phyloP scores from a whole-genome alignment of 2,888 invertebrate species.

The Drosophila fulvimacula region DNA sequence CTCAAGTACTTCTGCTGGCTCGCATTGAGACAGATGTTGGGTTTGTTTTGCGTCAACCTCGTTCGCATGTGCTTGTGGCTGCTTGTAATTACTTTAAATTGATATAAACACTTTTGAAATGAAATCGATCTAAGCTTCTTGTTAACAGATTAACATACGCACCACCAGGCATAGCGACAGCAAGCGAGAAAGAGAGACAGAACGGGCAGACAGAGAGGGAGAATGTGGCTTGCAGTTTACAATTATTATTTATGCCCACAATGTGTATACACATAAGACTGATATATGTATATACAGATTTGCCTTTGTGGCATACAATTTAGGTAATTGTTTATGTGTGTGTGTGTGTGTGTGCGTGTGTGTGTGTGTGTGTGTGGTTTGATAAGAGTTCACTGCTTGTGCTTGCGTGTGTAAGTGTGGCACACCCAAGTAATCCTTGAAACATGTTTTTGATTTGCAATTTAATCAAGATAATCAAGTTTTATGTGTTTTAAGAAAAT shows the following conservation, averaged over 20 bases:
- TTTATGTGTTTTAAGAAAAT: conserved; percentile 80
- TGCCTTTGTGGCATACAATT: conserved; percentile 42
- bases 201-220: neutral
- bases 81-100: conserved; percentile 80
- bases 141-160: conserved; percentile 78
- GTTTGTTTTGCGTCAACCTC: conserved; percentile 50
- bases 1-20: conserved; percentile 21
- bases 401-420: conserved; percentile 24
- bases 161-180: conserved; percentile 17
- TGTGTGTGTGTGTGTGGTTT: neutral
- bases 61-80: conserved; percentile 69
- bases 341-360: conserved; percentile 21
- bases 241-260: conserved; percentile 77
- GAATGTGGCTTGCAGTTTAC: conserved; percentile 63
- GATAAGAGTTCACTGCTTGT: conserved; percentile 1
- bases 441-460: conserved; percentile 81
- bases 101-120: conserved; percentile 81
- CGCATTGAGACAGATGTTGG: conserved; percentile 27
- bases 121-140: conserved; percentile 81
- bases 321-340: conserved; percentile 23
- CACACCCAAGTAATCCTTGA: conserved; percentile 75
- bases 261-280: conserved; percentile 39
- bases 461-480: conserved; percentile 82
- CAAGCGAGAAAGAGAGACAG: neutral
- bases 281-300: conserved; percentile 39